Conservation (phyloP, 2,888 invertebrate species). For the Epirrita christyi region DNA sequence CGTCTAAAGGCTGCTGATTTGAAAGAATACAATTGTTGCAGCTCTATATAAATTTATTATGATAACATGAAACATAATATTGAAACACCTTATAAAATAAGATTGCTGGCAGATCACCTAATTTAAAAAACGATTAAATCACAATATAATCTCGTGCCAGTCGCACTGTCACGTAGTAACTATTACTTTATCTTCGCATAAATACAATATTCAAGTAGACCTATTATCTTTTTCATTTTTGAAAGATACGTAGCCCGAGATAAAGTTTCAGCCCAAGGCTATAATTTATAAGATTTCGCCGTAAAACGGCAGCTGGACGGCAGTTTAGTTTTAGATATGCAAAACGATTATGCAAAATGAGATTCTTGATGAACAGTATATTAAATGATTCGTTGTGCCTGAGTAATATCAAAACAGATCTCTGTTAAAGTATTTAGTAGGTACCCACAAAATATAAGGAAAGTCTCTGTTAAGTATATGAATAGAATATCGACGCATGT, state of each 20-base stretch:
- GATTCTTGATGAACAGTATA: slow-evolving; percentile 75
- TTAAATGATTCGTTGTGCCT: slow-evolving; percentile 70
- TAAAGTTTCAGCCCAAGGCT: slow-evolving; percentile 71
- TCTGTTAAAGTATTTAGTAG: slow-evolving; percentile 10
- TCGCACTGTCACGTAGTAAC: too few relatives aligned
- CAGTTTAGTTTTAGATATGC: slow-evolving; percentile 66
- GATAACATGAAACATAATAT: too few relatives aligned
- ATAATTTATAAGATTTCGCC: slow-evolving; percentile 70
- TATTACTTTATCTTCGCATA: too few relatives aligned
- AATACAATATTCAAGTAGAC: slow-evolving; percentile 38
- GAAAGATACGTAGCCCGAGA: slow-evolving; percentile 63
- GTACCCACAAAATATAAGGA: too few relatives aligned
- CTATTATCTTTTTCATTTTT: slow-evolving; percentile 54
- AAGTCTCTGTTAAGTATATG: too few relatives aligned
- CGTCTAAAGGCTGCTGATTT: too few relatives aligned
- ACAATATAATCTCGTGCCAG: too few relatives aligned
- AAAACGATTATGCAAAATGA: slow-evolving; percentile 71
- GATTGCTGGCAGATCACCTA: slow-evolving; percentile 11
- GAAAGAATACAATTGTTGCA: too few relatives aligned
- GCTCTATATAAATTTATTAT: too few relatives aligned
- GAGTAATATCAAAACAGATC: slow-evolving; percentile 28
- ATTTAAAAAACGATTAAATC: too few relatives aligned
- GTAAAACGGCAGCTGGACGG: slow-evolving; percentile 74
- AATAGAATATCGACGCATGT: too few relatives aligned
- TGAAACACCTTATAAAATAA: background rate